A percentile compares a stretch with the other conserved stretches of the same genome.
These are phyloP conservation scores for Camponotus fellah DNA, from an alignment of 2,888 invertebrate species.

Conservation along the genomic window DNA sequence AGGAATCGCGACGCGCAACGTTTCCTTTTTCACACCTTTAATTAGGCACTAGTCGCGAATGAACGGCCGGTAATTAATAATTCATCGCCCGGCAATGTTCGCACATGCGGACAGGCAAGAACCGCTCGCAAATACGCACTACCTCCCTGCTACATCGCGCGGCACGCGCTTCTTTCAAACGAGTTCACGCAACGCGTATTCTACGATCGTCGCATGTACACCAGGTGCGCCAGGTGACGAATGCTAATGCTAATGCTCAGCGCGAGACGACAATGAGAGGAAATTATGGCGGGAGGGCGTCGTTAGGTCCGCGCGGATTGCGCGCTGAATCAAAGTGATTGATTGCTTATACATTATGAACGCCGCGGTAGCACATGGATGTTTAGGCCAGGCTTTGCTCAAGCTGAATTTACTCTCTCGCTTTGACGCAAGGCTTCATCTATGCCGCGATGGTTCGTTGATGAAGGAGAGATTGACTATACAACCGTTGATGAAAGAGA, in stretches of 20 bases:
- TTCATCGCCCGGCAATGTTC: constrained; percentile 65
- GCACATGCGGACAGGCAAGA: constrained; percentile 40
- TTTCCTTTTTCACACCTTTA: not conserved
- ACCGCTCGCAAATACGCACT: constrained; percentile 16
- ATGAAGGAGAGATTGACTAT: not conserved
- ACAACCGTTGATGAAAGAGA: not conserved
- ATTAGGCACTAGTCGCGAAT: constrained; percentile 52
- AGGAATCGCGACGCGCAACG: not conserved
- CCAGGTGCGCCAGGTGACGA: constrained; percentile 55
- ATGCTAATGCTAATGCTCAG: constrained; percentile 46
- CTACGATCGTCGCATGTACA: constrained; percentile 26
- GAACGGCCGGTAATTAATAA: constrained; percentile 73
- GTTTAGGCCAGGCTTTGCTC: not conserved
- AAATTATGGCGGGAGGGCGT: constrained; percentile 31
- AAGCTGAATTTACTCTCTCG: constrained; percentile 6
- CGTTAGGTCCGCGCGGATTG: constrained; percentile 31
- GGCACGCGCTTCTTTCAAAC: constrained; percentile 26
- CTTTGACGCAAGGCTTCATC: not conserved
- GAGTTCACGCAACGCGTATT: not conserved
- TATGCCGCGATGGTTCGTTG: not conserved
- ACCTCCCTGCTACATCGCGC: not conserved
- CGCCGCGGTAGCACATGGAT: not conserved
- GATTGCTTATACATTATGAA: constrained; percentile 24
- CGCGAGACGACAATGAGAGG: constrained; percentile 33
- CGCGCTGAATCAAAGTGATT: constrained; percentile 34